Evolutionary conservation across 2,797 vertebrate genomes (phyloP).

Genomic region (Octomys mimax): DNA sequence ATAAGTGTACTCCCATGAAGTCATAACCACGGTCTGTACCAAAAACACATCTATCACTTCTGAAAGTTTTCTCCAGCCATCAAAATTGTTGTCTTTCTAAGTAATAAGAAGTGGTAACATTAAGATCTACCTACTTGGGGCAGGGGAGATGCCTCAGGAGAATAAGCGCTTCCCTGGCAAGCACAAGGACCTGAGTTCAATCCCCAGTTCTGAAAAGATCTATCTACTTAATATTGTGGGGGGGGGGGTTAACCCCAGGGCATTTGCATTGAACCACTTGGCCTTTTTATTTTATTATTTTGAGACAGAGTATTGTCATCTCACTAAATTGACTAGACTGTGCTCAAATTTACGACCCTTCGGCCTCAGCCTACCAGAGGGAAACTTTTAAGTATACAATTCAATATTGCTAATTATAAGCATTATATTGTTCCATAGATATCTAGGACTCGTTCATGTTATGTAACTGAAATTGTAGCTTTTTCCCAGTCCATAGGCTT

Average conservation of each 20-base stretch:
- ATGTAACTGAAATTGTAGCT: not conserved
- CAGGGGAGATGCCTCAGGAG: too few species aligned
- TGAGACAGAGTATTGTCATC: not conserved
- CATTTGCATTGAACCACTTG: not conserved
- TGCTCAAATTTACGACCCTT: not conserved
- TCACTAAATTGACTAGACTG: not conserved
- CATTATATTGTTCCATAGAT: too few species aligned
- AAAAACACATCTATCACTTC: not conserved
- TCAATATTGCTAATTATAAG: not conserved
- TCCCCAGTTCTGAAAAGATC: not conserved
- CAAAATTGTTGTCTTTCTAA: not conserved
- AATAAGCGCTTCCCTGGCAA: too few species aligned
- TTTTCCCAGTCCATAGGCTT: not conserved
- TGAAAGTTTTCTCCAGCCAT: not conserved
- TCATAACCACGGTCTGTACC: not conserved
- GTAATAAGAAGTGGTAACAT: not conserved
- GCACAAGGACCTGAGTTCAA: too few species aligned
- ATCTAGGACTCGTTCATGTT: not conserved
- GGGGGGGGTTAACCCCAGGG: not conserved
- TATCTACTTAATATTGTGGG: not conserved
- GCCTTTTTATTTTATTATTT: not conserved
- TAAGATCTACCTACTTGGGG: not conserved
- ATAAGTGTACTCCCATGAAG: too few species aligned
- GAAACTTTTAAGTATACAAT: not conserved
- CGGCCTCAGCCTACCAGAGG: not conserved